A percentile compares a stretch with the other conserved stretches of the same genome.
phyloP scores from a whole-genome alignment of 2,888 invertebrate species.

The Thereva nobilitata region DNA sequence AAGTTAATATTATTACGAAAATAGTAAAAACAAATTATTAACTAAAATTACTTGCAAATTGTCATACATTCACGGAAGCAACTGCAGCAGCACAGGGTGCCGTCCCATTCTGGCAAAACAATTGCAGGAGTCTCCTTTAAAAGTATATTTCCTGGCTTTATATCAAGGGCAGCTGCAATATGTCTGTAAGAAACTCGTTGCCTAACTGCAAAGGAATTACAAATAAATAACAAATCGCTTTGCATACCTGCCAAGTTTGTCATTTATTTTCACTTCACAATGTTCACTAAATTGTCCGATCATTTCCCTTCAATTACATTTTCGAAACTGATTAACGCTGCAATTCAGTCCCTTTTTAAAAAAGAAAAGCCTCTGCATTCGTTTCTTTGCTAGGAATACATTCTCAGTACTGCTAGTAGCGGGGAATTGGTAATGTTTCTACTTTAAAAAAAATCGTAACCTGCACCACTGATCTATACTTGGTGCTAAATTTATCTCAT shows the following conservation, averaged over 20 bases:
- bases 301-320: too few relatives aligned
- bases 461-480: too few relatives aligned
- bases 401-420: too few relatives aligned
- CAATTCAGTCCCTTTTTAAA: too few relatives aligned
- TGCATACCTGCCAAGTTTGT: constrained; percentile 21
- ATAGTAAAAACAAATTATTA: neutral
- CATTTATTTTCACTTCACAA: constrained; percentile 11
- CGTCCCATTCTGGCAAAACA: constrained; percentile 63
- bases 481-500: too few relatives aligned
- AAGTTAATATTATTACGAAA: constrained; percentile 56
- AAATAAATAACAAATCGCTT: neutral
- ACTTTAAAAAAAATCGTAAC: too few relatives aligned
- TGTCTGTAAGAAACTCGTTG: constrained; percentile 55
- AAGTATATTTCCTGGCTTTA: constrained; percentile 63
- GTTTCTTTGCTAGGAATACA: too few relatives aligned
- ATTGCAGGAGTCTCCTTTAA: constrained; percentile 63
- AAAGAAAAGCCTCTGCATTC: too few relatives aligned
- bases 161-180: constrained; percentile 61
- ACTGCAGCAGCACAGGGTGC: constrained; percentile 63
- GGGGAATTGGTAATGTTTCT: too few relatives aligned
- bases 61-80: constrained; percentile 58
- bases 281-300: neutral
- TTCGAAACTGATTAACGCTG: too few relatives aligned
- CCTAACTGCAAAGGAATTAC: neutral
- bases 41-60: constrained; percentile 52